A percentile compares a stretch with the other conserved stretches of the same genome.
Evolutionary conservation across 2,113 vertebrate species (phyloP).

Genomic region (Ochotona curzoniae): DNA sequence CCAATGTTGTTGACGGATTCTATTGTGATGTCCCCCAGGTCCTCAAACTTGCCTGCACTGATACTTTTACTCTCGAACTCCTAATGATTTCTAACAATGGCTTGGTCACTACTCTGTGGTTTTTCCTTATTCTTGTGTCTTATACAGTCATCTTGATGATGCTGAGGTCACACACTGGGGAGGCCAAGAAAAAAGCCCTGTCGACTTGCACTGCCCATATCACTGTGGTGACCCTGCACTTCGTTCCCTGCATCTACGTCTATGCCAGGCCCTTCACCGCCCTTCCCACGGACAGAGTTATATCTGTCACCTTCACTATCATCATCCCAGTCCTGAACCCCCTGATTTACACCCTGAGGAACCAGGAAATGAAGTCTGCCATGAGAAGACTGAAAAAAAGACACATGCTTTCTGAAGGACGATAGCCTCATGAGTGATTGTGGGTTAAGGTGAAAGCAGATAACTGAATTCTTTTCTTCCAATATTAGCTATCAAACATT

Average conservation of each 20-base stretch:
- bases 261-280: background rate
- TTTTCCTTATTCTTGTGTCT: conserved; percentile 2
- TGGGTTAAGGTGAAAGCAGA: background rate
- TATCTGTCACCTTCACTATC: background rate
- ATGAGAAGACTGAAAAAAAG: conserved; percentile 21
- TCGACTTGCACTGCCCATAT: conserved; percentile 41
- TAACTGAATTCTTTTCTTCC: background rate
- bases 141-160: background rate
- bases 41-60: background rate
- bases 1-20: conserved; percentile 9
- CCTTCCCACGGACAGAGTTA: conserved; percentile 6
- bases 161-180: background rate
- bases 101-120: background rate
- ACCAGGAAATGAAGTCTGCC: conserved; percentile 38
- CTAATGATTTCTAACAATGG: conserved; percentile 56
- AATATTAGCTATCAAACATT: background rate
- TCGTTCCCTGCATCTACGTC: conserved; percentile 3
- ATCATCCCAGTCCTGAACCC: conserved; percentile 24
- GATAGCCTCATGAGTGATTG: background rate
- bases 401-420: background rate
- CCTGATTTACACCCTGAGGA: conserved; percentile 25
- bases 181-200: conserved; percentile 1
- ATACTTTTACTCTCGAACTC: background rate
- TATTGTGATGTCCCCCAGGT: conserved; percentile 52
- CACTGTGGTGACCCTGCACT: conserved; percentile 12